A percentile compares a stretch with the other conserved stretches of the same genome.
phyloP scores from a whole-genome alignment of 2,797 vertebrate genomes.

The Trachops cirrhosus region DNA sequence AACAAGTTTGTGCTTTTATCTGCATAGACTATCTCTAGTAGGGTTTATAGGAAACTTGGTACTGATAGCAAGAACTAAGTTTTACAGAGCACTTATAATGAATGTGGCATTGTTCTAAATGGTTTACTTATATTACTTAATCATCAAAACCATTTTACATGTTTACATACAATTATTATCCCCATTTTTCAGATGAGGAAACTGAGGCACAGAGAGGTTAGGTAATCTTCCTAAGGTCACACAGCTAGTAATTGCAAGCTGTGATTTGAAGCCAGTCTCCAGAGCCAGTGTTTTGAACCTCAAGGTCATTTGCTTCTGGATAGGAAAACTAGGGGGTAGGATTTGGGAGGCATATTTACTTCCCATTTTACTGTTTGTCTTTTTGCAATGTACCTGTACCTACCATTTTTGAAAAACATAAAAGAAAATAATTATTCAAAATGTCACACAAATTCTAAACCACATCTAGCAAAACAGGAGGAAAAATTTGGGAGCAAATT shows the following conservation, averaged over 20 bases:
- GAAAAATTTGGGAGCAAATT: neutral
- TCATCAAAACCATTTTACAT: neutral
- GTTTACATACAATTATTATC: neutral
- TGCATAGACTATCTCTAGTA: neutral
- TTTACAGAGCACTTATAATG: neutral
- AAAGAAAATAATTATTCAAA: slow-evolving; percentile 34
- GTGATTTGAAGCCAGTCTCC: neutral
- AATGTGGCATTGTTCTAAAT: neutral
- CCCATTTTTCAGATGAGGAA: neutral
- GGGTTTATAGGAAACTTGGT: neutral
- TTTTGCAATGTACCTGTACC: neutral
- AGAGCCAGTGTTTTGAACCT: neutral
- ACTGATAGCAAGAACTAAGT: neutral
- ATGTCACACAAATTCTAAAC: neutral
- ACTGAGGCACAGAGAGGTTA: neutral
- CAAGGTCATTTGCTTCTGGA: neutral
- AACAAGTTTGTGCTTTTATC: neutral
- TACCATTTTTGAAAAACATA: slow-evolving; percentile 24
- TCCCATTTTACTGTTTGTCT: neutral
- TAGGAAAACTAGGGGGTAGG: neutral
- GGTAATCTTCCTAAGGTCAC: neutral
- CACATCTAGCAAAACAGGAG: neutral
- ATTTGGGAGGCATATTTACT: neutral
- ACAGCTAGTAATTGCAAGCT: neutral
- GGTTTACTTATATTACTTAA: neutral